phyloP scores from a whole-genome alignment of 1,140 invertebrate species.

The Rhopalosiphum maidis region DNA sequence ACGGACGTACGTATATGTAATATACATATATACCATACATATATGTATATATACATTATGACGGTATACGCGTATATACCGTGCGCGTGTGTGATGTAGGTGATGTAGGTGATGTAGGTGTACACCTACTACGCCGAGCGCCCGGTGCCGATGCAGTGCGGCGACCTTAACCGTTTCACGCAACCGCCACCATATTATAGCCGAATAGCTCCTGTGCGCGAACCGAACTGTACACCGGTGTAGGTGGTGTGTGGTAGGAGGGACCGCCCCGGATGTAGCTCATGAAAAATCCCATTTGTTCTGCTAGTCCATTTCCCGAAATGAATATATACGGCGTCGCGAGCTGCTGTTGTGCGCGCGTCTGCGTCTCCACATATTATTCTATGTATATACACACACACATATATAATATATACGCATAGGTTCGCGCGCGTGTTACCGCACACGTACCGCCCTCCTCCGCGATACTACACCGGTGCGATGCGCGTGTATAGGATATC shows the following conservation, averaged over 20 bases:
- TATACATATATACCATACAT: not conserved
- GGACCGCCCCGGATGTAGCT: conserved; percentile 14
- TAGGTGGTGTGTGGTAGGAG: too few relatives aligned
- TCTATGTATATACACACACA: too few relatives aligned
- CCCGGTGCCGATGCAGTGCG: not conserved
- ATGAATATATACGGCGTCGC: conserved; percentile 26
- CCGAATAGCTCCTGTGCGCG: not conserved
- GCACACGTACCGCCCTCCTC: not conserved
- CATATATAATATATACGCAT: not conserved
- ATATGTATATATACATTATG: too few relatives aligned
- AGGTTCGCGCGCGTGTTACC: not conserved
- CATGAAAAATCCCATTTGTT: conserved; percentile 42
- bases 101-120: not conserved
- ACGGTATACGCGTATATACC: too few relatives aligned
- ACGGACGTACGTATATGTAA: not conserved
- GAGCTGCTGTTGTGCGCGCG: not conserved
- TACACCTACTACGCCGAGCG: not conserved
- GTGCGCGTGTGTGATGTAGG: too few relatives aligned
- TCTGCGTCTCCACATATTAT: not conserved
- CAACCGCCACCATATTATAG: not conserved
- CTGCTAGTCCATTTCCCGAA: conserved; percentile 37
- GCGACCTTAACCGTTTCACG: not conserved
- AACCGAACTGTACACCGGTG: not conserved
- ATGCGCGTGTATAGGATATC: not conserved
- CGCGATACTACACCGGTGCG: not conserved